These are phyloP conservation scores for Bursaphelenchus mucronatus DNA, from an alignment of 1,140 invertebrate species.

Conservation along the genomic window DNA sequence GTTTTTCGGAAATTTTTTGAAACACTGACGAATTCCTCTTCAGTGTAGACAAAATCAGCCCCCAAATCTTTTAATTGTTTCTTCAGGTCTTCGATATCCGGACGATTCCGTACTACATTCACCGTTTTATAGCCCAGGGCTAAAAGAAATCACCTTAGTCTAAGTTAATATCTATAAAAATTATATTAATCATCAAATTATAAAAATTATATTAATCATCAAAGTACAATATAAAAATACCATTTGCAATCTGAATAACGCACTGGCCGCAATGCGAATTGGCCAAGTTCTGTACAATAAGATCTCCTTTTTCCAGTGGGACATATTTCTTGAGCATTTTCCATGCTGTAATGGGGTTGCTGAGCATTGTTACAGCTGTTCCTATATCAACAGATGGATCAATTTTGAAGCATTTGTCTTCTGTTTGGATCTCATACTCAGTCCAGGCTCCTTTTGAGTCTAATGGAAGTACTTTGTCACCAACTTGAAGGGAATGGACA, in stretches of 20 bases:
- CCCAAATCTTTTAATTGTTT: conserved; percentile 71
- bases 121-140: conserved; percentile 74
- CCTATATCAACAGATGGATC: conserved; percentile 28
- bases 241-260: conserved; percentile 75
- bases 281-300: conserved; percentile 88
- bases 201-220: conserved; percentile 51
- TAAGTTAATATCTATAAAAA: too few relatives aligned
- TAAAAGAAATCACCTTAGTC: conserved; percentile 63
- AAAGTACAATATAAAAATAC: conserved; percentile 63
- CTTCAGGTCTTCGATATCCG: conserved; percentile 71
- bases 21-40: conserved; percentile 73
- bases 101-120: conserved; percentile 80
- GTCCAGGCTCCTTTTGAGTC: conserved; percentile 78
- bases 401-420: conserved; percentile 68
- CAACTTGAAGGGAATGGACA: conserved; percentile 69
- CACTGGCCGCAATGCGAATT: conserved; percentile 92
- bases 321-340: conserved; percentile 89
- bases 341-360: conserved; percentile 94
- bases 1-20: conserved; percentile 70
- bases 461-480: conserved; percentile 75
- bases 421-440: conserved; percentile 69
- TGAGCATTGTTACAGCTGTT: conserved; percentile 65
- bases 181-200: background rate
- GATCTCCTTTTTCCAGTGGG: conserved; percentile 73
- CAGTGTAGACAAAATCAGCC: conserved; percentile 81